Percentiles rank a stretch among this genome's conserved stretches.
phyloP scores from a whole-genome alignment of 2,113 vertebrate genomes.

The Turnix velox region DNA sequence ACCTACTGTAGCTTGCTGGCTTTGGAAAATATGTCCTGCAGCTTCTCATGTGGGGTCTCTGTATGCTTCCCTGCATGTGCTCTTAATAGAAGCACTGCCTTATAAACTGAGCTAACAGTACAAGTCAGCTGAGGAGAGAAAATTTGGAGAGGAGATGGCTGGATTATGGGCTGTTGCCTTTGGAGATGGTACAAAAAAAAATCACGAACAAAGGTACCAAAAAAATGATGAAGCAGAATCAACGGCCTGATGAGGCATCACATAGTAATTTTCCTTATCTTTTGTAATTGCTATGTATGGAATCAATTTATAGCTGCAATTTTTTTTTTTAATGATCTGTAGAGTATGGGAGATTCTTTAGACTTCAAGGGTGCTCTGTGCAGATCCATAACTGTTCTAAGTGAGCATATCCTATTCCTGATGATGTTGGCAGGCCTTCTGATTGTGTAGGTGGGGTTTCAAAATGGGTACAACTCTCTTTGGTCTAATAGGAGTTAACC shows the following conservation, averaged over 20 bases:
- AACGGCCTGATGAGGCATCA: not conserved
- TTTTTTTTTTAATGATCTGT: not conserved
- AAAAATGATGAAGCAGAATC: not conserved
- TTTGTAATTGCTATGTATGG: accelerated
- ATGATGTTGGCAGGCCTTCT: not conserved
- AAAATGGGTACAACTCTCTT: not conserved
- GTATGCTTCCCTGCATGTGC: not conserved
- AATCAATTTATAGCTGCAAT: not conserved
- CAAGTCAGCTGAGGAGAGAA: not conserved
- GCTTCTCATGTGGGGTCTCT: not conserved
- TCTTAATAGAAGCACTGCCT: not conserved
- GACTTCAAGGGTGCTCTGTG: not conserved
- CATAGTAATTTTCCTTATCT: not conserved
- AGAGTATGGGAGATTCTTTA: not conserved
- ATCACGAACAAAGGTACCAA: not conserved
- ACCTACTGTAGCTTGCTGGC: not conserved
- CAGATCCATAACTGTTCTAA: not conserved
- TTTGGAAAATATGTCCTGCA: not conserved
- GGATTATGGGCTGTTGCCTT: not conserved
- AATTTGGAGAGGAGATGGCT: not conserved
- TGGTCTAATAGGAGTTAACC: not conserved
- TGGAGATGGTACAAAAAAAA: not conserved
- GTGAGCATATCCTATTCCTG: not conserved
- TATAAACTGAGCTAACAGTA: not conserved
- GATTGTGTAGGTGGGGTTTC: not conserved